Base-by-base conservation (phyloP, 2,113 vertebrate genomes). In the Todiramphus chloris region DNA sequence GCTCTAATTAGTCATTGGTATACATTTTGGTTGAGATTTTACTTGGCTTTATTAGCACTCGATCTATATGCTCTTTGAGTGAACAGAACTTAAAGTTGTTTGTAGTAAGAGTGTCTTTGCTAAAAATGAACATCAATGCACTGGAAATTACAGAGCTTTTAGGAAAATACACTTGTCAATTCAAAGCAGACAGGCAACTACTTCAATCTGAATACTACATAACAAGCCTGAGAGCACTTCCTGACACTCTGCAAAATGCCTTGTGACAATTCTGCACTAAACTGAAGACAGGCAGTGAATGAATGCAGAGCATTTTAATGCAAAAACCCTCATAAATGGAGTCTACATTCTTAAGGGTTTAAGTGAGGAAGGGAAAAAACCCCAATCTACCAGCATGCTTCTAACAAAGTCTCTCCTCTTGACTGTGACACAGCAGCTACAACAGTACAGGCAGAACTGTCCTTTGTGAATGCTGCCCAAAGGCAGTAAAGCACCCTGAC, bases 391-490 rank as follows among this genome's bases (percentile, higher is more conserved):
- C 15, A 83, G 63, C 60, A 63, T 0, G 1, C 14, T 75, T 92
- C 56, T 21, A 56, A 48, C 3, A 2, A 7, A 55, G 2, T 17
- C 37, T 43, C 11, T 28, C 0, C 2, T 30, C 41, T 4, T 6
- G 51, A 19, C 23, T 28, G 5, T 1, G 31, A 55, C 19, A 66
- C 50, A n/a, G 33, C 3, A 63, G 43, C 62, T 51, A 13, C 13
- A 68, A 39, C 13, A 69, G 51, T 2, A 19, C 43, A 51, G 66
- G 14, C 56, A 85, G 35, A 35, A 21, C 30, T 37, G n/a, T 15
- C n/a, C 37, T 72, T 37, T 23, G 28, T 35, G 51, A 86, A 70
- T 41, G 21, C 11, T 51, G 37, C 21, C 58, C 62, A 60, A 68
- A 43, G 51, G 23, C 37, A 17, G 60, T 3, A 1, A 43, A 69